A percentile compares a stretch with the other conserved stretches of the same genome.
Evolutionary conservation across 2,113 vertebrate species (phyloP).

Genomic region (Heterotilapia buettikoferi): DNA sequence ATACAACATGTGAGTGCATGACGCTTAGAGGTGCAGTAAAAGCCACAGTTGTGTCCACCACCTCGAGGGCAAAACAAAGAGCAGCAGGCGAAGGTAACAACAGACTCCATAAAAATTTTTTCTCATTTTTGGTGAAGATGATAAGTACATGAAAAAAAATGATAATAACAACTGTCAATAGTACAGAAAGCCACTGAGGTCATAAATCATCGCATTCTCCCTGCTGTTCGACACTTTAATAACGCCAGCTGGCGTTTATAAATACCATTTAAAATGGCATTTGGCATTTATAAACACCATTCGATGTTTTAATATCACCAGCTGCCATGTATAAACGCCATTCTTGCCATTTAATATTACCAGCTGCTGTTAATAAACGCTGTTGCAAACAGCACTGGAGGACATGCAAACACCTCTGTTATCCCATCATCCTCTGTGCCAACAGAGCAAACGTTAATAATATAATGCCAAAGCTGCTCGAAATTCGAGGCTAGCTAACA

Average conservation of each 20-base stretch:
- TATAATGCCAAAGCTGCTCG: not conserved
- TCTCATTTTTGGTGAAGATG: not conserved
- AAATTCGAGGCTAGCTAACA: not conserved
- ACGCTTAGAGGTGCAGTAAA: not conserved
- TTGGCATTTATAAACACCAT: not conserved
- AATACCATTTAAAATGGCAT: not conserved
- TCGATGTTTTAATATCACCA: not conserved
- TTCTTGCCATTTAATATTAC: not conserved
- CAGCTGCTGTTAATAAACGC: not conserved
- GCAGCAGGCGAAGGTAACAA: conserved; percentile 26
- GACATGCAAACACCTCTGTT: not conserved
- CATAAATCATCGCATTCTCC: not conserved
- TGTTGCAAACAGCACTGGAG: not conserved
- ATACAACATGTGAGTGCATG: not conserved
- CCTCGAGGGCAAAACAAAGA: conserved; percentile 3
- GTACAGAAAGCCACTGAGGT: not conserved
- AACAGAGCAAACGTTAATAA: not conserved
- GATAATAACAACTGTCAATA: not conserved
- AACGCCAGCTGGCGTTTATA: not conserved
- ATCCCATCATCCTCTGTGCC: not conserved
- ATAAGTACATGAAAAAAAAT: not conserved
- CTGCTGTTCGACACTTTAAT: not conserved
- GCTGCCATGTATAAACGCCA: not conserved
- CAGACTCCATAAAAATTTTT: not conserved
- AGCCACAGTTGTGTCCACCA: not conserved